A percentile compares a stretch with the other conserved stretches of the same genome.
Conservation (phyloP, 2,113 vertebrate species). For the Poecile atricapillus region DNA sequence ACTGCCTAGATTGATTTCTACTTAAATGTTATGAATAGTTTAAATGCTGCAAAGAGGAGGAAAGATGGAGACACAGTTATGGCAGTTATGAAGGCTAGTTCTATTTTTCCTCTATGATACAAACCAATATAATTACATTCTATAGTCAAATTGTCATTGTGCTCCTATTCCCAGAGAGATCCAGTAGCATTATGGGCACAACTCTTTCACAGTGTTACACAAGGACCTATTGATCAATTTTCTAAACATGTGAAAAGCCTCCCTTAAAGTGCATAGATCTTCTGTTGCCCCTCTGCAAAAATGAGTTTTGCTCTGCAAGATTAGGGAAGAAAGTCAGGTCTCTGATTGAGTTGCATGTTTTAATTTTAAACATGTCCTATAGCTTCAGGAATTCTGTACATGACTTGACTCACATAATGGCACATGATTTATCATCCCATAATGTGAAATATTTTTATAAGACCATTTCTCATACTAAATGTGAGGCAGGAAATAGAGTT, state of each 20-base stretch:
- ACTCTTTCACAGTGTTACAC: neutral
- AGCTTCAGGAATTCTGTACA: neutral
- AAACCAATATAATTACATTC: neutral
- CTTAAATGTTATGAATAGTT: neutral
- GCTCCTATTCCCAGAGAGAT: neutral
- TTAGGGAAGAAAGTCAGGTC: neutral
- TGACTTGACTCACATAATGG: neutral
- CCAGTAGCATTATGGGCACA: neutral
- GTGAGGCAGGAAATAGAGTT: neutral
- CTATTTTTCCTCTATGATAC: neutral
- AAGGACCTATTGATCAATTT: neutral
- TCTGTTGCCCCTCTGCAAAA: neutral
- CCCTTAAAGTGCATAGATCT: neutral
- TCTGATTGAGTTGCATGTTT: neutral
- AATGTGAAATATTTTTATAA: neutral
- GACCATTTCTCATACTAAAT: neutral
- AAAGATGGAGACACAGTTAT: neutral
- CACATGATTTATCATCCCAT: neutral
- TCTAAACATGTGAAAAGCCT: neutral
- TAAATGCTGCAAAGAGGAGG: neutral
- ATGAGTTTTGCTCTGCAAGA: neutral
- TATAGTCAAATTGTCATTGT: neutral
- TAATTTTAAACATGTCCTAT: neutral
- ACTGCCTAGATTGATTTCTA: neutral
- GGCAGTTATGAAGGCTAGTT: neutral